A percentile compares a stretch with the other conserved stretches of the same genome.
These are phyloP conservation scores for Holothuria scabra DNA, from an alignment of 53 echinoderm and acorn worm species.

Conservation along the genomic window DNA sequence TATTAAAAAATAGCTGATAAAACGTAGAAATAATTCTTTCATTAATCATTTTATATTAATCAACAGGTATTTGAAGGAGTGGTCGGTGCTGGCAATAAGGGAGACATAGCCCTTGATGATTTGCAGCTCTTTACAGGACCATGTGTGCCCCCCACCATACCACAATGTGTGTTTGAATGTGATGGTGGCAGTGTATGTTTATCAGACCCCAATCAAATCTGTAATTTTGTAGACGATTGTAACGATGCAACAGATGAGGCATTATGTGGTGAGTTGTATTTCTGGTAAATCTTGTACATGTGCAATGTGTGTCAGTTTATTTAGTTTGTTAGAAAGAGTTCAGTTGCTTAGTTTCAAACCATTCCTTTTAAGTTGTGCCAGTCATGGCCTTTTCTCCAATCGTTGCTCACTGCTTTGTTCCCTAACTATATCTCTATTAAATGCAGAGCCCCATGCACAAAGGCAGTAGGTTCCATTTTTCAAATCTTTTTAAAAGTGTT, in stretches of 20 bases:
- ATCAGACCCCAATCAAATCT: slow-evolving; percentile 55
- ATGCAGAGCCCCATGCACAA: too few species aligned
- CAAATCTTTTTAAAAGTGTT: too few species aligned
- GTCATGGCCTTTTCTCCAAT: too few species aligned
- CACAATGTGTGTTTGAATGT: slow-evolving; percentile 82
- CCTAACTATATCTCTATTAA: too few species aligned
- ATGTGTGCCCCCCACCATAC: slow-evolving; percentile 78
- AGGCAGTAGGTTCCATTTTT: too few species aligned
- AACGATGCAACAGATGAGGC: slow-evolving; percentile 79
- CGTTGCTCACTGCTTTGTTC: too few species aligned
- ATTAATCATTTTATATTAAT: background rate
- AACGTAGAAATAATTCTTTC: background rate
- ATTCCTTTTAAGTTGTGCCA: too few species aligned
- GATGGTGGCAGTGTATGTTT: slow-evolving; percentile 58
- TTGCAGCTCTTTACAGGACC: slow-evolving; percentile 65
- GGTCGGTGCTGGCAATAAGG: slow-evolving; percentile 62
- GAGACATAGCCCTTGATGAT: slow-evolving; percentile 90
- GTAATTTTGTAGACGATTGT: slow-evolving; percentile 84
- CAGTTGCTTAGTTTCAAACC: too few species aligned
- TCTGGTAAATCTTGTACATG: background rate
- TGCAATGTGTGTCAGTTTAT: too few species aligned
- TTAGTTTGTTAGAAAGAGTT: too few species aligned
- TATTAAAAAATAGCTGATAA: background rate
- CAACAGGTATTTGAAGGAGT: slow-evolving; percentile 71
- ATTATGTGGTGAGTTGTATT: slow-evolving; percentile 69